Base-by-base conservation (phyloP, 2,888 invertebrate species). In the Cephus runcator region DNA sequence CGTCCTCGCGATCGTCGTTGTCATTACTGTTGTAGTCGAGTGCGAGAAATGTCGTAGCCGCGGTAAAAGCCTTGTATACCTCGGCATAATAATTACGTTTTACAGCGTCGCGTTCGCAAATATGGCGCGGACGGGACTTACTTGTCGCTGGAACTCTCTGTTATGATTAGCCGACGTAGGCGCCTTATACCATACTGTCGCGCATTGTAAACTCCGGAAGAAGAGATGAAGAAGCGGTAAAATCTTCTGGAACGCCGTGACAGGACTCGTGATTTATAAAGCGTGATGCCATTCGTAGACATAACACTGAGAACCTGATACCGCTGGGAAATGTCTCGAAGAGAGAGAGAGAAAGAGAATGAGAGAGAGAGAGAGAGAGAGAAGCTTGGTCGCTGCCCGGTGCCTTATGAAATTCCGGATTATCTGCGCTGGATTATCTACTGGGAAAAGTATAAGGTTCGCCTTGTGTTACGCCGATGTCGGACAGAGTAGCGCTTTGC, bases 221-320 rank as follows among this genome's bases (percentile, higher is more conserved):
- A 56, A 23, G 2, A 15, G 23, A 56, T 23, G 56, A 56, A 74
- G 34, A 74, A 77, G 77, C 35, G 74, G 77, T 35, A 36, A 74
- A 74, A 74, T 77, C 77, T 77, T 77, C 74, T 69, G 73, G 73
- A 74, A 73, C 34, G 71, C 74, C 40, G 23, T n/a, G 56, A 34
- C 73, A 33, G 69, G 34, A 77, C 73, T 77, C 69, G 74, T 77
- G 77, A 77, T 77, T 77, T 77, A 74, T 69, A n/a, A 34, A 77
- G 35, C 30, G 30, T 69, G 77, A 31, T 73, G 74, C 69, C 71
- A 71, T 69, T 36, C 69, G 56, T 56, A 56, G 56, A 9, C 56
- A 56, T 56, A 34, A 75, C 34, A 75, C 75, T 40, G 69, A 75
- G 74, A 35, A 34, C 77, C 68, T 56, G 75, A 75, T 75, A 77